Conservation (phyloP, 2,888 invertebrate genomes). For the Frankliniella fusca region DNA sequence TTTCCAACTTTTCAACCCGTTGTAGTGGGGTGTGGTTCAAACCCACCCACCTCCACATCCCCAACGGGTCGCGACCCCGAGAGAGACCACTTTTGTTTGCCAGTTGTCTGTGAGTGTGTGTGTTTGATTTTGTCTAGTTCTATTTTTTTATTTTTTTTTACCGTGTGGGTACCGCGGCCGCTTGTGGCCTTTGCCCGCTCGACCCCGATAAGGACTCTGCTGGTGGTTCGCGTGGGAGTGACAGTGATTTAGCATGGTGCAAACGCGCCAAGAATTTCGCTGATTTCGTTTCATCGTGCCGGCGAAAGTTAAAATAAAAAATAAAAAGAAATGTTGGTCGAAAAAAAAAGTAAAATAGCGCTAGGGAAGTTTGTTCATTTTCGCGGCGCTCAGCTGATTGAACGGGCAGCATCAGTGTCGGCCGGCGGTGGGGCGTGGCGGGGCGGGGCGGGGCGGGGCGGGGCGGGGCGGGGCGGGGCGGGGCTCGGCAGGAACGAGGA, state of each 20-base stretch:
- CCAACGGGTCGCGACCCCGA: not conserved
- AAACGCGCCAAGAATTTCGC: conserved; percentile 24
- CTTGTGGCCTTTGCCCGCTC: not conserved
- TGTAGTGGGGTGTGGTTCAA: not conserved
- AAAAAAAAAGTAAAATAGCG: not conserved
- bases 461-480: too few relatives aligned
- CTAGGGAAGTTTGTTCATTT: not conserved
- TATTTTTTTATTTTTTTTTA: too few relatives aligned
- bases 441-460: too few relatives aligned
- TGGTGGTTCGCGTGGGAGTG: conserved; percentile 6
- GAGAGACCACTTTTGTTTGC: too few relatives aligned
- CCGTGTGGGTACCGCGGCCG: too few relatives aligned
- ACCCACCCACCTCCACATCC: not conserved
- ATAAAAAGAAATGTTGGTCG: not conserved
- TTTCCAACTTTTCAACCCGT: not conserved
- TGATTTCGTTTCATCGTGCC: conserved; percentile 22
- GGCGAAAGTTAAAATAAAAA: not conserved
- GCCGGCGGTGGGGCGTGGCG: not conserved
- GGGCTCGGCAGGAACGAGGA: too few relatives aligned
- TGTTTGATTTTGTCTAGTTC: too few relatives aligned
- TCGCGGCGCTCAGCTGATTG: not conserved
- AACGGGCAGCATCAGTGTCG: not conserved
- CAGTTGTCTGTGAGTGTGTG: too few relatives aligned
- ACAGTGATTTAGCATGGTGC: conserved; percentile 19
- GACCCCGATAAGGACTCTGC: not conserved